Evolutionary conservation across 1,140 invertebrate genomes (phyloP).

Genomic region (Lerema accius): DNA sequence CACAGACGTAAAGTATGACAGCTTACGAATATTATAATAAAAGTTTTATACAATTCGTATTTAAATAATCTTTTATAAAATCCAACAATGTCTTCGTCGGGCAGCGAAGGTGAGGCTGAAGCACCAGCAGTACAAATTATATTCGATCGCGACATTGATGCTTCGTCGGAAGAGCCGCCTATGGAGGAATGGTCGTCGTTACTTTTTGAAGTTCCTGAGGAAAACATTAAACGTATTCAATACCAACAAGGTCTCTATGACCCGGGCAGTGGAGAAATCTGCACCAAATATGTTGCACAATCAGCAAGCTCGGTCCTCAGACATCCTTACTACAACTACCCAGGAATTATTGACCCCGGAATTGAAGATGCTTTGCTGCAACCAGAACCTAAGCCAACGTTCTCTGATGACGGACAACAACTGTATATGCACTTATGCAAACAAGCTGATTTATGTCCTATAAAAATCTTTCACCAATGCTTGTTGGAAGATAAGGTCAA

Average conservation of each 20-base stretch:
- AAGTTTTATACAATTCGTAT: conserved; percentile 11
- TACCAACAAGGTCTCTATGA: conserved; percentile 51
- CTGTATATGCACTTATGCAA: conserved; percentile 68
- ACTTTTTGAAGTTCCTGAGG: conserved; percentile 27
- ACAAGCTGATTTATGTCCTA: conserved; percentile 56
- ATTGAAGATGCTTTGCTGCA: conserved; percentile 65
- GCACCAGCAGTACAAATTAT: conserved; percentile 21
- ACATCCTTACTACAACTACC: conserved; percentile 76
- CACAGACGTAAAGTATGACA: too few species aligned
- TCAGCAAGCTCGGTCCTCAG: conserved; percentile 74
- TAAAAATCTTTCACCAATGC: conserved; percentile 58
- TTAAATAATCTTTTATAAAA: neutral
- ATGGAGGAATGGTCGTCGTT: conserved; percentile 56
- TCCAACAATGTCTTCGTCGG: conserved; percentile 23
- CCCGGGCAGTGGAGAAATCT: conserved; percentile 64
- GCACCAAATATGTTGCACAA: conserved; percentile 61
- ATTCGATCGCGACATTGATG: conserved; percentile 29
- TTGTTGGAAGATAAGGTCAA: conserved; percentile 59
- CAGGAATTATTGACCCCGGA: conserved; percentile 74
- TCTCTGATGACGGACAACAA: conserved; percentile 66
- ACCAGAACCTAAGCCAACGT: conserved; percentile 49
- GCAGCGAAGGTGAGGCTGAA: conserved; percentile 3
- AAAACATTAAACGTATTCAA: conserved; percentile 39
- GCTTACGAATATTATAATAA: neutral
- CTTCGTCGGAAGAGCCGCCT: conserved; percentile 51